Base-by-base conservation (phyloP, 2,888 invertebrate genomes). In the Tinea semifulvella region DNA sequence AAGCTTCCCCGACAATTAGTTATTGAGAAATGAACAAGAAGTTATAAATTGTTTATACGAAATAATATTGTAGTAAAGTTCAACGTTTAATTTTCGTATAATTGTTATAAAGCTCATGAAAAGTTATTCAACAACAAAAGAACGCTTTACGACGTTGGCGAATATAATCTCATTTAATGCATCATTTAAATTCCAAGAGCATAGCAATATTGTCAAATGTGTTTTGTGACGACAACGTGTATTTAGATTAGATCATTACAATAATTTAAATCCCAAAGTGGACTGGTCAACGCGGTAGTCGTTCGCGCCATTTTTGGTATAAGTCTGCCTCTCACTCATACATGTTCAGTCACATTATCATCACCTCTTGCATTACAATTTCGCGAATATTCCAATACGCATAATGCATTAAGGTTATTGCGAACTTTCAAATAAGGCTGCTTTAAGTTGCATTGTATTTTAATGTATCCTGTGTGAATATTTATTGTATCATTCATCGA, bases 151-250 rank as follows among this genome's bases (percentile, higher is more conserved):
- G 31, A 14, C 31, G 14, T 11, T 14, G 11, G 5, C 31, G 13
- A 31, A 31, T 31, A n/a, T n/a, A 31, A 31, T 14, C 11, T 31
- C 14, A 31, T 31, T 31, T 14, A 31, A 31, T 31, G 31, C 31
- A 31, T 31, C 31, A 31, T 31, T 31, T 31, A 31, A 31, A 31
- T 31, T 31, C 31, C 31, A 31, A 31, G 31, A 31, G 31, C 31
- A 31, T 31, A 14, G 2, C 31, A 31, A 31, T 13, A 31, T 31
- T 31, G 14, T 31, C n/a, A n/a, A 31, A 31, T 14, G 31, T 11
- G 11, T 31, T 31, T 31, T 31, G 31, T 31, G 31, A 31, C 31
- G 31, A 31, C 2, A 31, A 31, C 13, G n/a, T 31, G 31, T 31
- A 31, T 31, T 31, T 31, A 31, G 31, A 31, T 31, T 31, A 31